Evolutionary conservation across 2,797 vertebrate genomes (phyloP).

Genomic region (Poeciliopsis infans): DNA sequence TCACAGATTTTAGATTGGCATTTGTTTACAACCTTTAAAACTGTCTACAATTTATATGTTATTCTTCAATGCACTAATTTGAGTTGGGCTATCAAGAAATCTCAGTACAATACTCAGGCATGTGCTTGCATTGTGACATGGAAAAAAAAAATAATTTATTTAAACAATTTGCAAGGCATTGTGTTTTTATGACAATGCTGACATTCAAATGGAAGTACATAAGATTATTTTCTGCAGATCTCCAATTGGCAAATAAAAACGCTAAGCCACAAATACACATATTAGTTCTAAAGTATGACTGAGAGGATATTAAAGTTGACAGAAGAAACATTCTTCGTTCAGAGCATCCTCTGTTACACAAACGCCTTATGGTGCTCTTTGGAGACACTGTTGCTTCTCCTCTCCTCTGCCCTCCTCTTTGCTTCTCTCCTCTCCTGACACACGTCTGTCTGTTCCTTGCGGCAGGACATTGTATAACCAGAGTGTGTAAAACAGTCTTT

Average conservation of each 20-base stretch:
- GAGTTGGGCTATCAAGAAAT: not conserved
- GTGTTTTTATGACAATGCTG: not conserved
- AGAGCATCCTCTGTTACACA: slow-evolving; percentile 52
- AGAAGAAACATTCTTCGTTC: slow-evolving; percentile 47
- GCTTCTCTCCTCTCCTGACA: slow-evolving; percentile 50
- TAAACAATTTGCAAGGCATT: not conserved
- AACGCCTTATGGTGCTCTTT: slow-evolving; percentile 55
- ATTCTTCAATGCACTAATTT: not conserved
- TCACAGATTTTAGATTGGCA: not conserved
- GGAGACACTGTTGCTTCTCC: slow-evolving; percentile 41
- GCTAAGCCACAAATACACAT: slow-evolving; percentile 48
- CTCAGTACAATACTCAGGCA: not conserved
- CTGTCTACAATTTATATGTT: not conserved
- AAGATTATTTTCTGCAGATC: slow-evolving; percentile 9
- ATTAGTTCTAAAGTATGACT: slow-evolving; percentile 45
- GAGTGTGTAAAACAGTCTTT: slow-evolving; percentile 83
- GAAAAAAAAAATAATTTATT: not conserved
- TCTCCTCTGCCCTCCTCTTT: slow-evolving; percentile 31
- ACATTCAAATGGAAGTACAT: slow-evolving; percentile 16
- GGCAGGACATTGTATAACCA: slow-evolving; percentile 79
- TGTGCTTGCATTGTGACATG: not conserved
- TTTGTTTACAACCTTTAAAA: not conserved
- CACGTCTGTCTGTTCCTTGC: slow-evolving; percentile 69
- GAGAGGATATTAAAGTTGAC: slow-evolving; percentile 47
- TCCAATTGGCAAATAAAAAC: slow-evolving; percentile 5